Base-by-base conservation (phyloP, 2,888 invertebrate genomes). In the Syrista parreyssii region DNA sequence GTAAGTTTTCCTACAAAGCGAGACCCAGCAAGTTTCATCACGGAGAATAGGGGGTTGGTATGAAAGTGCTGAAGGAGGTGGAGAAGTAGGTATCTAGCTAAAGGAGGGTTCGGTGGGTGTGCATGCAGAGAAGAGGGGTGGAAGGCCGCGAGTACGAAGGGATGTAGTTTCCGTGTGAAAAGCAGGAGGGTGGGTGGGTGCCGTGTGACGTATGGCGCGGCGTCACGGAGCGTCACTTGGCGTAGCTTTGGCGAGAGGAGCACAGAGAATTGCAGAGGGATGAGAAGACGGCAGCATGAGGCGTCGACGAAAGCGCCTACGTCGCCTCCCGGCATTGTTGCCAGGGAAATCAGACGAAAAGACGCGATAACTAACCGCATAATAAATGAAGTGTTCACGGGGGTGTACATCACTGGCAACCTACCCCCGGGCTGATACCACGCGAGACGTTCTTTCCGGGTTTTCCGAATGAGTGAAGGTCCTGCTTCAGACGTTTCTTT, bases 261-360 rank as follows among this genome's bases (percentile, higher is more conserved):
- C 82, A 84, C 55, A 15, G 23, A 23, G 23, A 55, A 55, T 55
- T 23, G 55, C 31, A 75, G 79, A 31, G 35, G 69, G 69, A 35
- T 32, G 74, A 72, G 76, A n/a, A 55, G 73, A 78, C 74, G 76
- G 68, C 73, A 69, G 73, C 33, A 71, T 68, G 77, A 75, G 68
- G 73, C 76, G 77, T 71, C 72, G 73, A 71, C 68, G 81, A 81
- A 81, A 80, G 79, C 83, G 81, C 80, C 78, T 82, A 77, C 83
- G 82, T 86, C 84, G 82, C 86, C 85, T 85, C 86, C 86, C 85
- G 88, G 89, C 90, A 91, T 91, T 91, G 91, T 92, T 91, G 91
- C 88, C 91, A 91, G 90, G 91, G 91, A 92, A 91, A 92, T 92
- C 92, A 91, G 89, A 92, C 92, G 92, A 92, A 92, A 92, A 90